Evolutionary conservation across 2,888 invertebrate genomes (phyloP), one percentile per base, ranked within the genome.

Genomic region (Pristionchus mayeri): DNA sequence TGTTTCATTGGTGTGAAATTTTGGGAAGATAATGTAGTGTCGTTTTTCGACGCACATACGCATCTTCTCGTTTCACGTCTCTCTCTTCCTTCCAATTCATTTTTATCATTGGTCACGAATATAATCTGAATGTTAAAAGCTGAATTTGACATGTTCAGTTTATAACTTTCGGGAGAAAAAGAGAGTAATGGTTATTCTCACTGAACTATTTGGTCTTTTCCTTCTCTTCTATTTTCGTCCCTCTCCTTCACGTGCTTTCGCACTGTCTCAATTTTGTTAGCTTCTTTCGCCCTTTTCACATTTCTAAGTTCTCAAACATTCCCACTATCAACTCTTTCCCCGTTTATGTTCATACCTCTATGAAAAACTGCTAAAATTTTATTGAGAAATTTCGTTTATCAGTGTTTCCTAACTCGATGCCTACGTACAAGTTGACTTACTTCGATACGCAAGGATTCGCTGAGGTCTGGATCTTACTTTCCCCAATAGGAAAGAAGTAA

Each of bases 401-500:
- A n/a, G n/a, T n/a, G n/a, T n/a, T 60, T 30, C 24, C 60, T 30
- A 30, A 2, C 1, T 1, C 21, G 63, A 71, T 71, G 71, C 44
- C 71, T n/a, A 16, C 71, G 0, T 71, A 71, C 44, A 71, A 71
- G 18, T 21, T 71, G 9, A 71, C 37, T n/a, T 71, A 71, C 71
- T 71, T 71, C 24, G 71, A 71, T 24, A 44, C 71, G 24, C 71
- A 44, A 2, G 71, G 71, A 44, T 71, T 44, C 24, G 71, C 71
- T 24, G 71, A 71, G 40, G 71, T 71, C 21, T 2, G 71, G 1
- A 54, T 54, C 16, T 54, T 6, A 4, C 16, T 21, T 54, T 18
- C 21, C 4, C 4, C 7, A 13, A 54, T 21, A 7, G n/a, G 4
- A 54, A 7, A 16, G 21, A 54, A 7, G 44, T 57, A 21, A 13